Percentiles rank a stretch among this genome's conserved stretches.
Evolutionary conservation across 2,888 invertebrate species (phyloP).

Genomic region (Stenodema calcarata): DNA sequence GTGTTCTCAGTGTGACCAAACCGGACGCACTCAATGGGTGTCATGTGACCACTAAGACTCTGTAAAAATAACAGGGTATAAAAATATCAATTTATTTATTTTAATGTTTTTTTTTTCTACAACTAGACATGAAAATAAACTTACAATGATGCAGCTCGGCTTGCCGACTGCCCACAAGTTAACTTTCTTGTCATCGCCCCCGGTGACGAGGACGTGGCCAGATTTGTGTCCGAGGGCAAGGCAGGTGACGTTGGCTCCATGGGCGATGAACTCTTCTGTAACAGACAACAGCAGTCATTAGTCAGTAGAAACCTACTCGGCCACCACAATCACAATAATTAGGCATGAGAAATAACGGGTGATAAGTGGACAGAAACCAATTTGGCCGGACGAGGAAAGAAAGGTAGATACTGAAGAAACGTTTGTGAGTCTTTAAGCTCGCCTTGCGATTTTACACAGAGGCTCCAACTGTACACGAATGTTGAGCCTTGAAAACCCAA

Average conservation of each 20-base stretch:
- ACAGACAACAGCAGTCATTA: conserved; percentile 56
- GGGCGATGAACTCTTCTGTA: conserved; percentile 86
- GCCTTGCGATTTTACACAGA: too few species aligned
- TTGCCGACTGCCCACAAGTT: conserved; percentile 97
- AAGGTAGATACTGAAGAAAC: too few species aligned
- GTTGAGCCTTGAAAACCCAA: too few species aligned
- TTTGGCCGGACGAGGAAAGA: too few species aligned
- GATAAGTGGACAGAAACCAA: too few species aligned
- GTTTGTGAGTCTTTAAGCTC: too few species aligned
- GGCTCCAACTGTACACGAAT: too few species aligned
- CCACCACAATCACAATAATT: neutral
- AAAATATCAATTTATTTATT: too few species aligned
- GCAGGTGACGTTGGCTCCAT: conserved; percentile 84
- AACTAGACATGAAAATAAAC: conserved; percentile 58
- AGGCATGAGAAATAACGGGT: neutral
- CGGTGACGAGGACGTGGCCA: conserved; percentile 88
- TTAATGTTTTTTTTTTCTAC: too few species aligned
- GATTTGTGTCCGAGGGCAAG: conserved; percentile 89
- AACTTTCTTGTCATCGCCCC: conserved; percentile 96
- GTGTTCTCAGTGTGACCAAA: conserved; percentile 94
- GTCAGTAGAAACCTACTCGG: neutral
- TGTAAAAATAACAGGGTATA: conserved; percentile 61
- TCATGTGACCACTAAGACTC: conserved; percentile 93
- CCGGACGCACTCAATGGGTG: conserved; percentile 91
- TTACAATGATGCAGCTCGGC: conserved; percentile 92